Evolutionary conservation across 2,113 vertebrate species (phyloP), one percentile per base, ranked within the genome.

Genomic region (Sceloporus tristichus): DNA sequence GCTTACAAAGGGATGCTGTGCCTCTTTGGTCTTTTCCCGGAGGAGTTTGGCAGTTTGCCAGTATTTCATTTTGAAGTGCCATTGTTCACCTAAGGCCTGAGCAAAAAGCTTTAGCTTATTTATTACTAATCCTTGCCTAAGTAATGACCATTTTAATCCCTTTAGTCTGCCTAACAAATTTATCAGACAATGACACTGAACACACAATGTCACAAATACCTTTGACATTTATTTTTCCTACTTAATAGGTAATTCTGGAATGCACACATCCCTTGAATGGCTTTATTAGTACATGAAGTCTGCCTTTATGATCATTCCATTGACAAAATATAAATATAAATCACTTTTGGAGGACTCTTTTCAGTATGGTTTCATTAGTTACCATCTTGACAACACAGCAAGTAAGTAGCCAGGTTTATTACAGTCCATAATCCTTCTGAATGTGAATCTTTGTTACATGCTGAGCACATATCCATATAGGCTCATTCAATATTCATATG

Each of bases 31-130:
- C 90, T 92, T 94, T 93, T 96, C 96, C 96, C 96, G 95, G 92
- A 91, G 96, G 94, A 96, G 86, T 93, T 7, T 90, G 96, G 96
- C 95, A 95, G 93, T 94, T 95, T 96, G 96, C 96, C 96, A 96
- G 92, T 75, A 90, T 94, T 96, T 95, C 91, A 91, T 95, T 96
- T 95, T 95, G 93, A 92, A 97, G 95, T 91, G 93, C 90, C 91
- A 95, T 95, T 95, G 94, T 96, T 97, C 96, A 97, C 95, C 94
- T 94, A 93, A 65, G 91, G 93, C 84, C 94, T 96, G 88, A 93
- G 91, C 86, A 91, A 94, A 93, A 93, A 95, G 91, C 94, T 93
- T 92, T 86, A 92, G 92, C 89, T 94, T 95, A 92, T 94, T 94
- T 95, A 92, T 94, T 95, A 90, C 93, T 95, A 97, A 96, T 95